Evolutionary conservation across 2,113 vertebrate species (phyloP).

Genomic region (Microcebus murinus): DNA sequence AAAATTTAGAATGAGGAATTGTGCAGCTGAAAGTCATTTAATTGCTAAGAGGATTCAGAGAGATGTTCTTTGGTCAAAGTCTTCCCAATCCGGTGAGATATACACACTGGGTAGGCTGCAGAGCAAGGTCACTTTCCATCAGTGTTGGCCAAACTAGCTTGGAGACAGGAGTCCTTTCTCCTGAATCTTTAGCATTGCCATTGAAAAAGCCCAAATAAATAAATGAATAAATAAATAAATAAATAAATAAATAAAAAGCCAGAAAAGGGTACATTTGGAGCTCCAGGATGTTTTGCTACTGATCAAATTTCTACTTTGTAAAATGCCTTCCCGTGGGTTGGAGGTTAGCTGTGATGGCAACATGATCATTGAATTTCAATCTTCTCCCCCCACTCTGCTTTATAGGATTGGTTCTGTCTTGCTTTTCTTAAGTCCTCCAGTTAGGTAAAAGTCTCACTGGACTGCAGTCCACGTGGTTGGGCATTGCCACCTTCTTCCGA

Average conservation of each 20-base stretch:
- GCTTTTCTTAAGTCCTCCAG: not conserved
- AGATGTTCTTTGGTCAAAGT: not conserved
- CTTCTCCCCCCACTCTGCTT: not conserved
- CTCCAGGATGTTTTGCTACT: not conserved
- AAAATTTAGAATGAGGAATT: not conserved
- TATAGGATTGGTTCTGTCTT: not conserved
- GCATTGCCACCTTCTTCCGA: not conserved
- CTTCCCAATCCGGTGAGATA: not conserved
- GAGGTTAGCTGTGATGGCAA: not conserved
- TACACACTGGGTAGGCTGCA: fast-evolving
- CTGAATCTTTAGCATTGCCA: not conserved
- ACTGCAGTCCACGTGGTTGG: not conserved
- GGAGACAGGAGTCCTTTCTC: not conserved
- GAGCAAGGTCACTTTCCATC: not conserved
- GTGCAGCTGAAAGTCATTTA: not conserved
- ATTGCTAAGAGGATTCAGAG: not conserved
- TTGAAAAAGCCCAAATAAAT: not conserved
- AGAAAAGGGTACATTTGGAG: not conserved
- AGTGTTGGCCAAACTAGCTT: not conserved
- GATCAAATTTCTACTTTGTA: not conserved
- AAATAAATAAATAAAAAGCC: no score
- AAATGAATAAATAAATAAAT: no score
- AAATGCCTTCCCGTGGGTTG: not conserved
- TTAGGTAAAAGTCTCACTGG: not conserved
- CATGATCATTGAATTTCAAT: not conserved